These are phyloP conservation scores for Odontamblyopus lacepedii DNA, from an alignment of 2,797 vertebrate species.

Conservation along the genomic window DNA sequence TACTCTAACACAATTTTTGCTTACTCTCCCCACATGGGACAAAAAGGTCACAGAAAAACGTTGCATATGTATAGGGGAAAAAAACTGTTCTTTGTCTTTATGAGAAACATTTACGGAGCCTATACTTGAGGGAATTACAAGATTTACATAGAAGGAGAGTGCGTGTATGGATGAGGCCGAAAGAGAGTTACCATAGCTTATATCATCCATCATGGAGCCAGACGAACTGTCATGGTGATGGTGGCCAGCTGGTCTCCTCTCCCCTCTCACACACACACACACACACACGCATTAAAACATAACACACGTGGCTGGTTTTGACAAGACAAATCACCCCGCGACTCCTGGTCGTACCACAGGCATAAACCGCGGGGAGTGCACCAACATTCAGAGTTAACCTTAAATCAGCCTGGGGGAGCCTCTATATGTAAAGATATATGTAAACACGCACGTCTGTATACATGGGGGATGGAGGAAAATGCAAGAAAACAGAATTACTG, in stretches of 20 bases:
- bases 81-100: conserved; percentile 18
- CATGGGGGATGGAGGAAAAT: conserved; percentile 25
- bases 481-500: conserved; percentile 42
- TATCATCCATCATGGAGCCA: conserved; percentile 72
- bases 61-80: conserved; percentile 8
- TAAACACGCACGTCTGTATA: conserved; percentile 36
- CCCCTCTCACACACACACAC: conserved; percentile 22
- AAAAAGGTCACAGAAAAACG: conserved; percentile 13
- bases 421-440: conserved; percentile 41
- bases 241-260: conserved; percentile 68
- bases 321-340: conserved; percentile 68
- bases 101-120: conserved; percentile 28
- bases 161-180: conserved; percentile 20
- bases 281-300: conserved; percentile 32
- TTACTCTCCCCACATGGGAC: neutral
- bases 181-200: conserved; percentile 41
- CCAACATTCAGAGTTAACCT: conserved; percentile 63
- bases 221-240: conserved; percentile 69
- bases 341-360: conserved; percentile 46
- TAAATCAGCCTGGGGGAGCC: conserved; percentile 60
- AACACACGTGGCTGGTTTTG: conserved; percentile 34
- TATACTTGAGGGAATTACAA: conserved; percentile 43
- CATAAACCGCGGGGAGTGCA: conserved; percentile 45
- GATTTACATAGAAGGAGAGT: conserved; percentile 51
- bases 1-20: conserved; percentile 6